A percentile compares a stretch with the other conserved stretches of the same genome.
Conservation (phyloP, 2,888 invertebrate species). For the Thymelicus lineola region DNA sequence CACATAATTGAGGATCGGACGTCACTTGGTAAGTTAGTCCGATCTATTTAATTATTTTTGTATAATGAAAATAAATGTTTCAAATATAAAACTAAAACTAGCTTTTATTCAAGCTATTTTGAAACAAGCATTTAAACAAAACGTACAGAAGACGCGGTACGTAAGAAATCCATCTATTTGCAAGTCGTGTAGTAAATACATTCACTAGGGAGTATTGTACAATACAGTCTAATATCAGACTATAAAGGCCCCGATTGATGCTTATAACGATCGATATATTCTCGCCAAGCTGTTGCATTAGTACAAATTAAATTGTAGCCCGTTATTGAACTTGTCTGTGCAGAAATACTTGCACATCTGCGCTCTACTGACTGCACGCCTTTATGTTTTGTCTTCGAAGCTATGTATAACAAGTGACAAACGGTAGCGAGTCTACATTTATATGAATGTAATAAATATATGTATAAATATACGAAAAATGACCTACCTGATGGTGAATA, state of each 20-base stretch:
- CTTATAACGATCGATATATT: conserved; percentile 33
- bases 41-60: no score
- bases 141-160: no score
- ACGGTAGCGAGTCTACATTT: background rate
- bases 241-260: conserved; percentile 17
- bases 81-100: no score
- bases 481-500: no score
- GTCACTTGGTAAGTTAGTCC: no score
- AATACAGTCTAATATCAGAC: conserved; percentile 17
- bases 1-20: no score
- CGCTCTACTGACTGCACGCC: conserved; percentile 42
- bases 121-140: no score
- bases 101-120: no score
- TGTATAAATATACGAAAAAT: no score
- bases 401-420: background rate
- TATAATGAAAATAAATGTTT: no score
- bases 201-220: background rate
- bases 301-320: conserved; percentile 43
- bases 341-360: conserved; percentile 59
- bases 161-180: no score
- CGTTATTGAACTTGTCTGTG: conserved; percentile 53
- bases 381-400: conserved; percentile 23
- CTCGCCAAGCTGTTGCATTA: conserved; percentile 32
- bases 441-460: no score
- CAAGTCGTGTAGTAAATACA: background rate